A percentile compares a stretch with the other conserved stretches of the same genome.
Evolutionary conservation across 2,888 invertebrate species (phyloP).

Genomic region (Microplitis manilae): DNA sequence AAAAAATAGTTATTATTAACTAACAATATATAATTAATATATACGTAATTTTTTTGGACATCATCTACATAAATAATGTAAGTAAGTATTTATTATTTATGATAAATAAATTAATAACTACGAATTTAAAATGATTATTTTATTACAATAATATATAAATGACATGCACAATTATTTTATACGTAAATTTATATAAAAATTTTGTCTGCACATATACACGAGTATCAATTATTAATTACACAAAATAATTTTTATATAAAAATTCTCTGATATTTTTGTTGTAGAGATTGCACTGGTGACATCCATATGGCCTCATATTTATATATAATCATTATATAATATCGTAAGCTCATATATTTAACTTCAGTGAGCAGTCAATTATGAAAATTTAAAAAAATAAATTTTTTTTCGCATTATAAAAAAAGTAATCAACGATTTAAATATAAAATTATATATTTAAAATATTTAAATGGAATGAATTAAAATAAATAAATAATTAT

Average conservation of each 20-base stretch:
- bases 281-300: slow-evolving; percentile 13
- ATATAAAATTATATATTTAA: slow-evolving; percentile 1
- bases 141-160: slow-evolving; percentile 21
- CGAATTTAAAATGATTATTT: slow-evolving; percentile 22
- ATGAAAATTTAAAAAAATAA: slow-evolving; percentile 3
- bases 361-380: slow-evolving; percentile 6
- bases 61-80: background rate
- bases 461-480: slow-evolving; percentile 42
- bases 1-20: slow-evolving; percentile 19
- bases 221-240: slow-evolving; percentile 17
- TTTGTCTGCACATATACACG: slow-evolving; percentile 24
- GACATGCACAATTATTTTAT: slow-evolving; percentile 23
- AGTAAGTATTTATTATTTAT: slow-evolving; percentile 36
- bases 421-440: background rate
- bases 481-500: slow-evolving; percentile 48
- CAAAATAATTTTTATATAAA: background rate
- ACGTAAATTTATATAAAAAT: slow-evolving; percentile 36
- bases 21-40: background rate
- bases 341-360: background rate
- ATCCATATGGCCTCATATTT: slow-evolving; percentile 19
- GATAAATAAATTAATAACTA: background rate
- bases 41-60: background rate
- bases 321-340: too few relatives aligned
- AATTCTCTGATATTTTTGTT: slow-evolving; percentile 6
- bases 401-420: background rate